Evolutionary conservation across 1,140 invertebrate species (phyloP).

Genomic region (Coptotermes formosanus): DNA sequence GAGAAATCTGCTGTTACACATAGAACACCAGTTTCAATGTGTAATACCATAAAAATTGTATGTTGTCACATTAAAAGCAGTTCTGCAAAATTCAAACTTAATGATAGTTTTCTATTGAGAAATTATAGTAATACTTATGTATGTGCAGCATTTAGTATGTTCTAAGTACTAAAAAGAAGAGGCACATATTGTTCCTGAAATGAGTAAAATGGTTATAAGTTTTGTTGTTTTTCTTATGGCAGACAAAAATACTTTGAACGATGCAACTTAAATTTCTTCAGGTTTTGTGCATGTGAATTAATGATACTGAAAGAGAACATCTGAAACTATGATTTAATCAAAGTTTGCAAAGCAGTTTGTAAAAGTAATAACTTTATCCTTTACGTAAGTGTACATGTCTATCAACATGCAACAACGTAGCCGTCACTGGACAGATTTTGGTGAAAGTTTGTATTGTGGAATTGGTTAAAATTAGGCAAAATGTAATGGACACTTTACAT

Average conservation of each 20-base stretch:
- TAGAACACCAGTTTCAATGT: background rate
- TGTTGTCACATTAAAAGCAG: background rate
- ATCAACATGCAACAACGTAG: too few relatives aligned
- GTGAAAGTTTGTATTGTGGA: too few relatives aligned
- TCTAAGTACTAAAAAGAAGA: background rate
- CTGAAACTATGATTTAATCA: background rate
- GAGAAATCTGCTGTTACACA: background rate
- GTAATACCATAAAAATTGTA: background rate
- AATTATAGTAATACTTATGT: background rate
- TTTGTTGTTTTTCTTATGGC: background rate
- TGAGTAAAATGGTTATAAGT: background rate
- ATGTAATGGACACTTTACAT: too few relatives aligned
- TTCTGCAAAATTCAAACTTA: background rate
- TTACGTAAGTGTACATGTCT: too few relatives aligned
- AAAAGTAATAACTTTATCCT: too few relatives aligned
- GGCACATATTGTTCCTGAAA: background rate
- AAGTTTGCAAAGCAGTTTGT: background rate
- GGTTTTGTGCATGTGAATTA: background rate
- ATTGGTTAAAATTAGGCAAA: too few relatives aligned
- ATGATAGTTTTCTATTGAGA: background rate
- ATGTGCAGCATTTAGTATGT: background rate
- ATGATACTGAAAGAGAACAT: background rate
- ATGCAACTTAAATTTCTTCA: background rate
- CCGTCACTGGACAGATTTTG: too few relatives aligned
- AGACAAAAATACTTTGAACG: background rate